Evolutionary conservation across 2,888 invertebrate genomes (phyloP), one percentile per base, ranked within the genome.

Genomic region (Spisula solida): DNA sequence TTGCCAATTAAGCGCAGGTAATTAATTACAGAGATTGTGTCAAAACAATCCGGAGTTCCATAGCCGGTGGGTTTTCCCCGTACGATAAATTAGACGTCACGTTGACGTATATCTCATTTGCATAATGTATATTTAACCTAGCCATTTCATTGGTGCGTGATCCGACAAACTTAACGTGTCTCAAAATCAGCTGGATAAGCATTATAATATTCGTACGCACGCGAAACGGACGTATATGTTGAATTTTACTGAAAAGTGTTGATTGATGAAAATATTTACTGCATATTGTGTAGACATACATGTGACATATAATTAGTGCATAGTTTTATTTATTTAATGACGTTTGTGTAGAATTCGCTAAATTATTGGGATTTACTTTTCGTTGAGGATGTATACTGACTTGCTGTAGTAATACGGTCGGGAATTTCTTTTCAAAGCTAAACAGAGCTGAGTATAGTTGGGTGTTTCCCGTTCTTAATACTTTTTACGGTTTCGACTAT

Each of bases 401-500:
- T 47, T 25, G 8, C 81, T 56, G 48, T 60, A 51, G 92, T 93
- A 82, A 88, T 89, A 90, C 82, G 92, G 92, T 88, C 86, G 86
- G 88, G 92, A 83, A 87, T 91, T 90, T 91, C 91, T 92, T 92
- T 91, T 91, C 92, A 90, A 88, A 86, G 80, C 88, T 87, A 55
- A 82, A 90, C 90, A 91, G 86, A 89, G 88, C 93, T 92, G 93
- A 85, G 91, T 88, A 82, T 81, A 88, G 90, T 85, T 86, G 92
- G 91, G 92, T 87, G 89, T 89, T 90, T 91, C 86, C 89, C 90
- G 87, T 55, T 79, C 88, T 85, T 34, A 70, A 85, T 66, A 85
- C 84, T 87, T 91, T 84, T 86, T 80, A 89, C 93, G 93, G 93
- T 91, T 90, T 92, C 93, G 94, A 90, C 94, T 92, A 93, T 95